phyloP scores from a whole-genome alignment of 2,888 invertebrate species.

The Empis stercorea region DNA sequence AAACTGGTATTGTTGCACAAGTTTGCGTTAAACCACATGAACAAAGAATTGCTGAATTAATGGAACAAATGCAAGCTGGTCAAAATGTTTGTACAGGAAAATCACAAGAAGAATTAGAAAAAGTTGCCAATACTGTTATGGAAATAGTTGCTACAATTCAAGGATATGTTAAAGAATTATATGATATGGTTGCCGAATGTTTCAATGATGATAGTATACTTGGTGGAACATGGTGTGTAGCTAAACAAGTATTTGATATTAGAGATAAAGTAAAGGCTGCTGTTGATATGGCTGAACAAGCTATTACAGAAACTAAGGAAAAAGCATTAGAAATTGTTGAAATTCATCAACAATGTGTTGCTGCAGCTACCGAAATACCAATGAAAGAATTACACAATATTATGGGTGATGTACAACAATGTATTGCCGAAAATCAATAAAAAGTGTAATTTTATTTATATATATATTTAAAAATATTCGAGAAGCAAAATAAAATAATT shows the following conservation, averaged over 20 bases:
- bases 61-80: background rate
- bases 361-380: background rate
- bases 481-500: too few relatives aligned
- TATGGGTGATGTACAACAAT: background rate
- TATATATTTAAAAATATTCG: background rate
- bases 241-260: background rate
- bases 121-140: background rate
- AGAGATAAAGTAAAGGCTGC: background rate
- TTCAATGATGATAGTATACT: background rate
- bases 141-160: constrained; percentile 1
- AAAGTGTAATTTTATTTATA: too few relatives aligned
- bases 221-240: background rate
- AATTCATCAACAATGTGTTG: background rate
- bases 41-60: background rate
- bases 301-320: background rate
- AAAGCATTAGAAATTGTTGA: background rate
- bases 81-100: background rate
- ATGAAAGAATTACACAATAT: background rate
- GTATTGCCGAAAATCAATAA: background rate
- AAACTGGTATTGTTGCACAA: background rate
- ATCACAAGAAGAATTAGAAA: background rate
- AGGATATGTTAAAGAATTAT: background rate
- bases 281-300: background rate
- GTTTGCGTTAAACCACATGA: background rate
- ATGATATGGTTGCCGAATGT: constrained; percentile 1